Percentiles rank a stretch among this genome's conserved stretches.
These are phyloP conservation scores for Paedocypris sp. DNA, from an alignment of 2,113 vertebrate genomes.

Conservation along the genomic window DNA sequence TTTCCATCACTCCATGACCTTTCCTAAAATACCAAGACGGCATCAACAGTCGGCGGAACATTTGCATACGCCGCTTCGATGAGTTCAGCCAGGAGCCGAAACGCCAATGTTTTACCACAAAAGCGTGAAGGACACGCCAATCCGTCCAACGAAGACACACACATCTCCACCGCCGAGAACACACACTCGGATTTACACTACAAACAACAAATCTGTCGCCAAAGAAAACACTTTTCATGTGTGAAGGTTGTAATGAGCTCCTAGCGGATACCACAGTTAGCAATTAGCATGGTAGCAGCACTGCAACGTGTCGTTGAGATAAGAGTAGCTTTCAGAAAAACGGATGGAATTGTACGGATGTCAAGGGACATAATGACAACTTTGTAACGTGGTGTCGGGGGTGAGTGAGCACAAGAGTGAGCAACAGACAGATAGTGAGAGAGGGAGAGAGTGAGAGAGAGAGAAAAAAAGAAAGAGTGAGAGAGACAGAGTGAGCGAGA, in stretches of 20 bases:
- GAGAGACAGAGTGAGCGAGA: too few species aligned
- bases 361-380: too few species aligned
- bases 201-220: conserved; percentile 28
- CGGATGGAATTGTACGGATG: too few species aligned
- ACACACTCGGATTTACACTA: conserved; percentile 10
- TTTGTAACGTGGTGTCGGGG: too few species aligned
- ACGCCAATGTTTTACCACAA: neutral
- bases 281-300: conserved; percentile 17
- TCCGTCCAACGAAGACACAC: conserved; percentile 19
- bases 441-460: too few species aligned
- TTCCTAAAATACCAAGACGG: conserved; percentile 26
- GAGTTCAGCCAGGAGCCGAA: conserved; percentile 9
- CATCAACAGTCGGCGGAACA: neutral
- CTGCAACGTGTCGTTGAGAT: too few species aligned
- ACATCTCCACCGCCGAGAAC: conserved; percentile 15
- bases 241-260: conserved; percentile 24
- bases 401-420: too few species aligned
- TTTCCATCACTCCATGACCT: conserved; percentile 18
- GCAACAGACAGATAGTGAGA: too few species aligned
- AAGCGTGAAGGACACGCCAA: conserved; percentile 3
- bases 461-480: too few species aligned
- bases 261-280: neutral
- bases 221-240: conserved; percentile 32
- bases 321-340: too few species aligned
- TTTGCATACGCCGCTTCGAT: conserved; percentile 9